Evolutionary conservation across 2,797 vertebrate species (phyloP).

Genomic region (Scarus forsteni): DNA sequence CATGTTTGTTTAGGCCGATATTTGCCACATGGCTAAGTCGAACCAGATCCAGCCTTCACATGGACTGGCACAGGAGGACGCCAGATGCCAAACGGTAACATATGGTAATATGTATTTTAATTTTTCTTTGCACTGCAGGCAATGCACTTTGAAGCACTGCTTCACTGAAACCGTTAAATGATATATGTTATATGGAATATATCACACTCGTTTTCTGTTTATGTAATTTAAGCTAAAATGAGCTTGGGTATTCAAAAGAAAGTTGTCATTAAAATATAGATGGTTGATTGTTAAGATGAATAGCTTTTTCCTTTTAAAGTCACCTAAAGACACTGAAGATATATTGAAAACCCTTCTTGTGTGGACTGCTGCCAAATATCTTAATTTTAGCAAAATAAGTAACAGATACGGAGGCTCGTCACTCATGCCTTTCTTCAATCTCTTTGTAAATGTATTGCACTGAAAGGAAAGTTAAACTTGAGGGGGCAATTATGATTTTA

Average conservation of each 20-base stretch:
- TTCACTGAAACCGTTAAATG: slow-evolving; percentile 28
- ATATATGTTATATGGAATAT: slow-evolving; percentile 8
- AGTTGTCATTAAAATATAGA: not conserved
- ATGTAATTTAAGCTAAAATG: not conserved
- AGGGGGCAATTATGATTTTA: no score
- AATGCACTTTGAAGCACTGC: slow-evolving; percentile 32
- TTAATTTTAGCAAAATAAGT: no score
- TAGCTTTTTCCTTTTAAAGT: not conserved
- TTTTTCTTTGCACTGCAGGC: slow-evolving; percentile 24
- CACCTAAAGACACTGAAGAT: not conserved
- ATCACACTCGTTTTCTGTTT: not conserved
- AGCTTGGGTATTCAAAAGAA: not conserved
- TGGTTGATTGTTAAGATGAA: not conserved
- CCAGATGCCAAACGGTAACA: slow-evolving; percentile 69
- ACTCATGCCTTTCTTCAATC: no score
- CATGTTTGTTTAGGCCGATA: slow-evolving; percentile 68
- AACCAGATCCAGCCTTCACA: slow-evolving; percentile 72
- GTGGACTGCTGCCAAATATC: no score
- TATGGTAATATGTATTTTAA: slow-evolving; percentile 55
- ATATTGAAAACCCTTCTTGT: no score
- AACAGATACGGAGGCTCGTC: no score
- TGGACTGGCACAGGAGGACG: slow-evolving; percentile 59
- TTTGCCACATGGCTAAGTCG: slow-evolving; percentile 73
- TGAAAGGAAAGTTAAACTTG: no score
- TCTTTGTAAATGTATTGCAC: no score